A percentile compares a stretch with the other conserved stretches of the same genome.
These are phyloP conservation scores for Balaenoptera acutorostrata DNA, from an alignment of 2,113 vertebrate genomes.

Conservation along the genomic window DNA sequence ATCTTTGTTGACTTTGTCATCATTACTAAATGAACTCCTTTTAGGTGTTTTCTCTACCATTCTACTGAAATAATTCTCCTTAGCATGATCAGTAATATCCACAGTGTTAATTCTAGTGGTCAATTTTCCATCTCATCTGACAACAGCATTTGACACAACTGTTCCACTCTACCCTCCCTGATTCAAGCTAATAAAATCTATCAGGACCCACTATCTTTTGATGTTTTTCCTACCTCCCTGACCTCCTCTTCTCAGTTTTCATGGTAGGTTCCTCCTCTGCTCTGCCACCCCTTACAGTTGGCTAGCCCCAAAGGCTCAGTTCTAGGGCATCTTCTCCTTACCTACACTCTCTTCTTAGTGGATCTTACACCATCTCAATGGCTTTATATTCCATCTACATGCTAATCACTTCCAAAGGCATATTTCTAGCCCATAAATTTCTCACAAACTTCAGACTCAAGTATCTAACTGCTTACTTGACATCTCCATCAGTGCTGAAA, in stretches of 20 bases:
- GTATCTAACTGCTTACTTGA: neutral
- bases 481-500: too few relatives aligned
- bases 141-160: neutral
- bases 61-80: neutral
- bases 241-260: neutral
- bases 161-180: neutral
- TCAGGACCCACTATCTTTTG: neutral
- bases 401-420: neutral
- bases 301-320: neutral
- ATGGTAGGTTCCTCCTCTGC: neutral
- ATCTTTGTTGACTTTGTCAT: neutral
- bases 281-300: neutral
- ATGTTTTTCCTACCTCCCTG: neutral
- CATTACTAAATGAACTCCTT: neutral
- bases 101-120: neutral
- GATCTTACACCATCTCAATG: neutral
- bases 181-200: neutral
- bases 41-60: neutral
- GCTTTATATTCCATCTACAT: neutral
- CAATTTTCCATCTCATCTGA: neutral
- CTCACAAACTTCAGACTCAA: neutral
- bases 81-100: neutral
- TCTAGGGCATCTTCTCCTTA: neutral
- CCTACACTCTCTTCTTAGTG: neutral
- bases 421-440: neutral